A percentile compares a stretch with the other conserved stretches of the same genome.
phyloP scores from a whole-genome alignment of 2,888 invertebrate species.

The Bellardia bayeri region DNA sequence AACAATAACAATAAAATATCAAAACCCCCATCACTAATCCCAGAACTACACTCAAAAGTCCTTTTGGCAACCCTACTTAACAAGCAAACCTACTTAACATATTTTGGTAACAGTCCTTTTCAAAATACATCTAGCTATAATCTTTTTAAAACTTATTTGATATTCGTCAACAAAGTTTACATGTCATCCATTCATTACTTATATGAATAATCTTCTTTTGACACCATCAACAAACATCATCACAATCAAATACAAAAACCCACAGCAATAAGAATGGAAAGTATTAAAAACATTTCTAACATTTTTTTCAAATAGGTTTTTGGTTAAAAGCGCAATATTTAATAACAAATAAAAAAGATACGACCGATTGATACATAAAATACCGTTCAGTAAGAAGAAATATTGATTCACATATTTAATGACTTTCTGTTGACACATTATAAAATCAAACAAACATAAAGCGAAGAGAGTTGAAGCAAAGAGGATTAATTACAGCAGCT shows the following conservation, averaged over 20 bases:
- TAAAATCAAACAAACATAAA: slow-evolving; percentile 32
- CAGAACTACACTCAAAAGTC: no score
- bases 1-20: no score
- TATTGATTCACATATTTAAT: slow-evolving; percentile 40
- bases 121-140: no score
- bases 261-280: neutral
- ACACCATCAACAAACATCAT: neutral
- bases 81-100: no score
- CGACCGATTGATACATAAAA: neutral
- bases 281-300: neutral
- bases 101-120: no score
- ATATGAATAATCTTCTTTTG: slow-evolving; percentile 24
- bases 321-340: neutral
- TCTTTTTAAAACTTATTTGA: no score
- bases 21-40: no score
- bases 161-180: neutral
- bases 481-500: neutral
- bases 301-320: neutral
- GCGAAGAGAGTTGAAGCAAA: slow-evolving; percentile 6
- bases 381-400: slow-evolving; percentile 19
- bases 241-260: neutral
- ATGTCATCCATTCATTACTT: slow-evolving; percentile 29
- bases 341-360: neutral
- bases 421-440: slow-evolving; percentile 68
- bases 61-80: no score